Base-by-base conservation (phyloP, 2,888 invertebrate species). In the Mythimna pallens region DNA sequence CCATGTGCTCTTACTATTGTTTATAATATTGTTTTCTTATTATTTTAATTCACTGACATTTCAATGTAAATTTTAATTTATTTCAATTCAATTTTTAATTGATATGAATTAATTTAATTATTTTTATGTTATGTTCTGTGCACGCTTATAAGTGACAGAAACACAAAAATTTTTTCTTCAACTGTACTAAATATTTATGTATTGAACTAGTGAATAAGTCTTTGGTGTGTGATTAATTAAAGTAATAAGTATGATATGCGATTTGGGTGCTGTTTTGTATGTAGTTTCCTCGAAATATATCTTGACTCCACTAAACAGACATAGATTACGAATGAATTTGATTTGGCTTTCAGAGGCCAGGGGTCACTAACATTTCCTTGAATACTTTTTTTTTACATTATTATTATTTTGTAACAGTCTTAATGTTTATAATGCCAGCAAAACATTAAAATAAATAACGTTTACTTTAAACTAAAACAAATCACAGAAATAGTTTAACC, bases 301-400 rank as follows among this genome's bases (percentile, higher is more conserved):
- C 9, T 54, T 36, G 12, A 76, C 40, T 75, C 66, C 76, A 58
- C 58, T 73, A 59, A 34, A 12, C n/a, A 58, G 30, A 52, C 30
- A 40, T 74, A 17, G 17, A 55, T 6, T 47, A 9, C 47, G 6
- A n/a, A 62, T 52, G 1, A 57, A 57, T 36, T 65, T 57, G 12
- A 58, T 20, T 25, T 34, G 25, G 17, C n/a, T 52, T 54, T 12
- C 25, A 47, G 52, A 25, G 17, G 25, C 58, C 34, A 17, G 25
- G 34, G 34, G 7, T 67, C 9, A n/a, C 43, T 47, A 20, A 30
- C 3, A 71, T 40, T 30, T 50, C 57, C 47, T 47, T 36, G 20
- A 34, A 17, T 40, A 52, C 3, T 52, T 30, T 43, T 69, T 17
- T 20, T 14, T 43, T n/a, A n/a, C 4, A 2, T 17, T 54, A 52